phyloP scores from a whole-genome alignment of 2,797 vertebrate species.

The Sebastes cheni region DNA sequence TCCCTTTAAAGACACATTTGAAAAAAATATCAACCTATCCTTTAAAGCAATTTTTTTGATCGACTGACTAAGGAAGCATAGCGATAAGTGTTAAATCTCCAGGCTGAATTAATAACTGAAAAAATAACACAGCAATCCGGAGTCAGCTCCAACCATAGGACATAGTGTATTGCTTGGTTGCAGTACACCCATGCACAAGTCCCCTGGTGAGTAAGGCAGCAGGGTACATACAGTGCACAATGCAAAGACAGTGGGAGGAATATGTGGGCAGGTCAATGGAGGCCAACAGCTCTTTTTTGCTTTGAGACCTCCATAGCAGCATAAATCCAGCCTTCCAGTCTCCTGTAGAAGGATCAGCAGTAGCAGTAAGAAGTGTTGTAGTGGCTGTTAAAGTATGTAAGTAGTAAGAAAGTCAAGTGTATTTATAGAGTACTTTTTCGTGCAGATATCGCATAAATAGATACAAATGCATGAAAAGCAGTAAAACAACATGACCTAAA shows the following conservation, averaged over 20 bases:
- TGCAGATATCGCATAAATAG: not conserved
- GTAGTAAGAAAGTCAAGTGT: not conserved
- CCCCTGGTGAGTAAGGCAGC: not conserved
- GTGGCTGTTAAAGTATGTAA: not conserved
- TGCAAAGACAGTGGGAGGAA: not conserved
- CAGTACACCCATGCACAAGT: not conserved
- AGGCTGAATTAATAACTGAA: not conserved
- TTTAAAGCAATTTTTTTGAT: not conserved
- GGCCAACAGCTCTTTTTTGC: not conserved
- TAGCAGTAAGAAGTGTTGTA: not conserved
- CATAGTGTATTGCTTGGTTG: not conserved
- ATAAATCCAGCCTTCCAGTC: not conserved
- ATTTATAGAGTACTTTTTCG: not conserved
- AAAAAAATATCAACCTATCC: not conserved
- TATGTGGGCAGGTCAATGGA: not conserved
- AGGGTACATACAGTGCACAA: not conserved
- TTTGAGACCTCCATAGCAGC: not conserved
- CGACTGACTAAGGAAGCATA: not conserved
- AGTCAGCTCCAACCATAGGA: not conserved
- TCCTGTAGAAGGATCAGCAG: not conserved
- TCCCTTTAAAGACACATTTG: not conserved
- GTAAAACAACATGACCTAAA: not conserved
- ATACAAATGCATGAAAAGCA: not conserved
- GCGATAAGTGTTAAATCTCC: not conserved
- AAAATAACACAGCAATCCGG: not conserved